These are phyloP conservation scores for Tylochromis polylepis DNA, from an alignment of 2,113 vertebrate genomes.

Conservation along the genomic window DNA sequence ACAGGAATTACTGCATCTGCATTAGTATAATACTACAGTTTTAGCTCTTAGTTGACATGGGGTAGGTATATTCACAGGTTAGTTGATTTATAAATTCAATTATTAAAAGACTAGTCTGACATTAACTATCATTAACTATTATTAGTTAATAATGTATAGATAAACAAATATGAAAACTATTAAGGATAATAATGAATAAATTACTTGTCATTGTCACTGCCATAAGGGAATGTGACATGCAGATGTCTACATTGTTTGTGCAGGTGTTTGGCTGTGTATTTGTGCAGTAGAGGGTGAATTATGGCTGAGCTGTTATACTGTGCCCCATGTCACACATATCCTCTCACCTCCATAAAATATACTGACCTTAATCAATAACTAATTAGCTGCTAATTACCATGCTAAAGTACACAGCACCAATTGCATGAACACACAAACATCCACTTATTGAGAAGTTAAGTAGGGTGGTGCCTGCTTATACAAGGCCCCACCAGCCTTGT, in stretches of 20 bases:
- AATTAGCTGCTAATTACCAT: conserved; percentile 65
- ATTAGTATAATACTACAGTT: neutral
- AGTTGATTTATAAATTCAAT: neutral
- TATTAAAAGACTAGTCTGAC: neutral
- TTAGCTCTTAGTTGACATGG: neutral
- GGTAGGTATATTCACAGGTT: neutral
- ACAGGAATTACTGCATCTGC: neutral
- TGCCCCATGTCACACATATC: conserved; percentile 16
- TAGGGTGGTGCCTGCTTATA: neutral
- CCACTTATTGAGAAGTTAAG: conserved; percentile 35
- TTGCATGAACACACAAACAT: conserved; percentile 13
- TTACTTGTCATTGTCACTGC: neutral
- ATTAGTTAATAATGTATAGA: neutral
- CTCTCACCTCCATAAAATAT: conserved; percentile 59
- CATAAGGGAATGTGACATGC: neutral
- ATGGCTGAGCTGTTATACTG: conserved; percentile 5
- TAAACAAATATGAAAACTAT: neutral
- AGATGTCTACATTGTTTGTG: neutral
- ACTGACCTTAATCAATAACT: conserved; percentile 61
- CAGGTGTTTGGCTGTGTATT: neutral
- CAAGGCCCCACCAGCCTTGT: neutral
- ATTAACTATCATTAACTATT: neutral
- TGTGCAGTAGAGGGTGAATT: conserved; percentile 7
- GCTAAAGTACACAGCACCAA: conserved; percentile 30
- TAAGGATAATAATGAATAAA: neutral